Conservation (phyloP, 1,140 invertebrate species). For the Drosophila pachea region DNA sequence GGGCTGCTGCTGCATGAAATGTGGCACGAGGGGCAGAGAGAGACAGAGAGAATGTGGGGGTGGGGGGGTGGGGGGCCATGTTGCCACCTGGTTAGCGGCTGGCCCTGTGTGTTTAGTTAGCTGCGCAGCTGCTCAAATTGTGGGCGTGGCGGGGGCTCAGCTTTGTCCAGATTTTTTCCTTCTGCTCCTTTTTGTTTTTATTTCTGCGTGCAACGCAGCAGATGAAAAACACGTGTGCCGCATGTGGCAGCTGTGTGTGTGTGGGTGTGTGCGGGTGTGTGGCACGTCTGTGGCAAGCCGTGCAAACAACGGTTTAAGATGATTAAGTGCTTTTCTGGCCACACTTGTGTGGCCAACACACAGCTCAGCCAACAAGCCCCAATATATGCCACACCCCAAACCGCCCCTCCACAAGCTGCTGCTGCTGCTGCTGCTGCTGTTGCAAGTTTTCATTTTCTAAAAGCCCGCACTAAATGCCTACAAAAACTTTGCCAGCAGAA, state of each 20-base stretch:
- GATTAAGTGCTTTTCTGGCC: slow-evolving; percentile 73
- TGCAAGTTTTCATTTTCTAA: slow-evolving; percentile 73
- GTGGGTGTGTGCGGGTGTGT: slow-evolving; percentile 15
- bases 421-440: slow-evolving; percentile 23
- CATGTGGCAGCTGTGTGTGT: slow-evolving; percentile 8
- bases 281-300: slow-evolving; percentile 68
- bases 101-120: slow-evolving; percentile 67
- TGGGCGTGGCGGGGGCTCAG: background rate
- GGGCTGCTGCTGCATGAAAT: slow-evolving; percentile 68
- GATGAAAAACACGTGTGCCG: slow-evolving; percentile 58
- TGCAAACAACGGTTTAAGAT: slow-evolving; percentile 74
- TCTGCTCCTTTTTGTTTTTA: slow-evolving; percentile 40
- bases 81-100: slow-evolving; percentile 47
- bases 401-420: slow-evolving; percentile 10
- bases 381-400: background rate
- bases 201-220: slow-evolving; percentile 68
- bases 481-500: slow-evolving; percentile 15
- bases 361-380: slow-evolving; percentile 28
- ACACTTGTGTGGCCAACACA: slow-evolving; percentile 65
- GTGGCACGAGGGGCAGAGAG: slow-evolving; percentile 40
- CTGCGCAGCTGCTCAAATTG: slow-evolving; percentile 58
- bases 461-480: slow-evolving; percentile 57
- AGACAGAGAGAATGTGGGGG: no score
- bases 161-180: slow-evolving; percentile 7
- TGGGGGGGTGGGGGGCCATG: background rate